Percentiles rank a stretch among this genome's conserved stretches.
phyloP scores from a whole-genome alignment of 1,140 invertebrate genomes.

The Drosophila fuyamai region DNA sequence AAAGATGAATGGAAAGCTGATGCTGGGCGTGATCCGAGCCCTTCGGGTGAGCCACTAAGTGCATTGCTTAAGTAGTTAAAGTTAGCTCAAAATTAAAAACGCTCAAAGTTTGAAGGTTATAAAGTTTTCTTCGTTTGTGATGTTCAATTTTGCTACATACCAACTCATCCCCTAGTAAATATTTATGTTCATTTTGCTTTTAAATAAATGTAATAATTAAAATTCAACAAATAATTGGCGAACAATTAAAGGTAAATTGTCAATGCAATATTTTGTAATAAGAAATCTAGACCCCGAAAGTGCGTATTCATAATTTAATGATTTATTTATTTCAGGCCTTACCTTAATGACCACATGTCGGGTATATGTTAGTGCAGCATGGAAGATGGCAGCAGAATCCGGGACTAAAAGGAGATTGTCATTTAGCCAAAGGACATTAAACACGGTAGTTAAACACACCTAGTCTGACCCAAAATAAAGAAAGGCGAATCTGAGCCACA shows the following conservation, averaged over 20 bases:
- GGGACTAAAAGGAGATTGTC: neutral
- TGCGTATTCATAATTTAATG: too few relatives aligned
- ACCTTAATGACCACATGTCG: neutral
- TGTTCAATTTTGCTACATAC: too few relatives aligned
- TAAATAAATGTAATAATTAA: too few relatives aligned
- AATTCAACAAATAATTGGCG: too few relatives aligned
- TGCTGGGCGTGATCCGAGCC: slow-evolving; percentile 31
- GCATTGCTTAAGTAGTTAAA: too few relatives aligned
- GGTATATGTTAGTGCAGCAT: neutral
- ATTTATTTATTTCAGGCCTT: neutral
- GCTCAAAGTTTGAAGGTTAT: too few relatives aligned
- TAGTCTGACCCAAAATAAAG: neutral
- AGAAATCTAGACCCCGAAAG: neutral
- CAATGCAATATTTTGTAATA: too few relatives aligned
- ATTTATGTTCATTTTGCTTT: too few relatives aligned
- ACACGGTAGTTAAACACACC: neutral
- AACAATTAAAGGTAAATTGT: too few relatives aligned
- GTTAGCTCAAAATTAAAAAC: too few relatives aligned
- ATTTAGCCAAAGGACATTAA: neutral
- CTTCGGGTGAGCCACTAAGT: slow-evolving; percentile 29
- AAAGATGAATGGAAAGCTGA: slow-evolving; percentile 41
- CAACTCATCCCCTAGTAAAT: too few relatives aligned
- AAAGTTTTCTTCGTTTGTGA: too few relatives aligned
- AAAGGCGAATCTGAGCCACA: neutral
- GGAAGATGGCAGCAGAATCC: neutral